These are phyloP conservation scores for Agapetus fuscipes DNA, from an alignment of 2,888 invertebrate species.

Conservation along the genomic window DNA sequence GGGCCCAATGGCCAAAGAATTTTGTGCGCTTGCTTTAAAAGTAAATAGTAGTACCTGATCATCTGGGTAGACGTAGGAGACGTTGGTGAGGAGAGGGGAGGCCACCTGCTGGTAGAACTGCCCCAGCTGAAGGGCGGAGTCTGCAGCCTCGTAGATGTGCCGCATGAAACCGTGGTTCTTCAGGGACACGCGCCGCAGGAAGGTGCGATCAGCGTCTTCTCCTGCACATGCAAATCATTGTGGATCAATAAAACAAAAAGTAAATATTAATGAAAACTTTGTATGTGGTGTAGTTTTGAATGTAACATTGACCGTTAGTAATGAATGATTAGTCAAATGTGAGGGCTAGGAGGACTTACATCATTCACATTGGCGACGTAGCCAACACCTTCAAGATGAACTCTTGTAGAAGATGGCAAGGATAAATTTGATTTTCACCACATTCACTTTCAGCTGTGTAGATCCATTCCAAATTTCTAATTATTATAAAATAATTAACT, in stretches of 20 bases:
- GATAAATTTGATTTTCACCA: too few species aligned
- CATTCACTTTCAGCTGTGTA: too few species aligned
- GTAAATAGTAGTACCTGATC: slow-evolving; percentile 33
- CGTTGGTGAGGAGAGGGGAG: slow-evolving; percentile 55
- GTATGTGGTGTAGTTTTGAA: too few species aligned
- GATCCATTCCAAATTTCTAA: too few species aligned
- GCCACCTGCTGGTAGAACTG: slow-evolving; percentile 61
- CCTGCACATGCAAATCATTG: slow-evolving; percentile 29
- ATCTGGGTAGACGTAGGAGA: slow-evolving; percentile 52
- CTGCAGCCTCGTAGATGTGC: slow-evolving; percentile 63
- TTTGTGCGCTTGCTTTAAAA: too few species aligned
- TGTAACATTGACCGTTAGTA: not conserved
- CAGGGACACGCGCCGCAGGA: slow-evolving; percentile 54
- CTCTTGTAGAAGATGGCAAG: too few species aligned
- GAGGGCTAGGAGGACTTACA: too few species aligned
- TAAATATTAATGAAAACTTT: not conserved
- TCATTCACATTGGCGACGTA: too few species aligned
- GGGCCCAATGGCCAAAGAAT: too few species aligned
- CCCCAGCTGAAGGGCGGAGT: slow-evolving; percentile 55
- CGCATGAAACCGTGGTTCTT: slow-evolving; percentile 58
- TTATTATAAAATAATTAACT: too few species aligned
- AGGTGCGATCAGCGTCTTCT: slow-evolving; percentile 53
- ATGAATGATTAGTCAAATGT: not conserved
- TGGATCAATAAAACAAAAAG: too few species aligned
- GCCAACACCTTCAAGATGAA: too few species aligned